Percentiles rank a stretch among this genome's conserved stretches.
Evolutionary conservation across 2,888 invertebrate species (phyloP).

Genomic region (Troides oblongomaculatus): DNA sequence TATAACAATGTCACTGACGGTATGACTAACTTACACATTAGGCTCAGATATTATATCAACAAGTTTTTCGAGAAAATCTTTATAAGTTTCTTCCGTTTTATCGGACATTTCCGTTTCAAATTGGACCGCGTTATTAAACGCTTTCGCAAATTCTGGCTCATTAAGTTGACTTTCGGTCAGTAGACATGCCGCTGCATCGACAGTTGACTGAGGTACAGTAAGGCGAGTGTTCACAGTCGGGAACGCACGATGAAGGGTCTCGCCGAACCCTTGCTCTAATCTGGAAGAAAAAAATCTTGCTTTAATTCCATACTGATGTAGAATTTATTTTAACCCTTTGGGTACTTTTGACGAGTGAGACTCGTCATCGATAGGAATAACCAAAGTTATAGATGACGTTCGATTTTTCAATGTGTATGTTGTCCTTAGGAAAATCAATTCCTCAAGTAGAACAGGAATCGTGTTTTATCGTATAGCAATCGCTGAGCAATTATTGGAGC

Average conservation of each 20-base stretch:
- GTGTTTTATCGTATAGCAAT: no score
- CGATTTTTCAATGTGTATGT: no score
- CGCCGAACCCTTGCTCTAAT: conserved; percentile 78
- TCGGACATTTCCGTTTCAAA: conserved; percentile 64
- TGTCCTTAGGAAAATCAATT: no score
- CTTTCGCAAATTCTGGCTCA: conserved; percentile 46
- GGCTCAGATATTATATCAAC: conserved; percentile 69
- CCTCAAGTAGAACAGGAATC: no score
- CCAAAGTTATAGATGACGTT: no score
- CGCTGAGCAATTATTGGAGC: no score
- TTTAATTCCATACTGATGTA: no score
- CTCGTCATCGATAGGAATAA: no score
- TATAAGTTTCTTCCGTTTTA: conserved; percentile 73
- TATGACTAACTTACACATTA: conserved; percentile 56
- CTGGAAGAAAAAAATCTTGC: conserved; percentile 41
- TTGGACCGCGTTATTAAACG: conserved; percentile 50
- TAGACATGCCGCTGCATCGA: conserved; percentile 72
- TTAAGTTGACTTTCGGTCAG: conserved; percentile 57
- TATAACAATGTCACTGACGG: not conserved
- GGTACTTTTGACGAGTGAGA: no score
- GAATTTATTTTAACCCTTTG: no score
- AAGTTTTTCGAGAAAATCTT: conserved; percentile 77
- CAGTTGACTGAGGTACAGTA: conserved; percentile 73
- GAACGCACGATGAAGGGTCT: conserved; percentile 80
- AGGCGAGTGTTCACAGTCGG: conserved; percentile 82